Percentiles rank a stretch among this genome's conserved stretches.
phyloP scores from a whole-genome alignment of 2,888 invertebrate species.

The Fissipunctia ypsillon region DNA sequence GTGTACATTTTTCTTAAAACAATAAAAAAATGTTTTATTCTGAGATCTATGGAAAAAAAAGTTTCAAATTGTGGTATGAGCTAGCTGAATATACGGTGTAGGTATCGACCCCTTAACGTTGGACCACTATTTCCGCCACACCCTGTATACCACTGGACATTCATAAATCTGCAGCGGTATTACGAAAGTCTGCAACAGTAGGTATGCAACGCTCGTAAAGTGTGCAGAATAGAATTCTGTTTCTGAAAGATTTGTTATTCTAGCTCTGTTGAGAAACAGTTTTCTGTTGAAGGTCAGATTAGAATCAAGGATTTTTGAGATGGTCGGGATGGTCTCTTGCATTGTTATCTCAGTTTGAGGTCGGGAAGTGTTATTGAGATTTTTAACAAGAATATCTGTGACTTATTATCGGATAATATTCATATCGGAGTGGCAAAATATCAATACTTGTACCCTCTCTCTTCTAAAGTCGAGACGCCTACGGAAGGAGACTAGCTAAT shows the following conservation, averaged over 20 bases:
- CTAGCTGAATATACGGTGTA: no score
- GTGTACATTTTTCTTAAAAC: no score
- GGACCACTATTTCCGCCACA: no score
- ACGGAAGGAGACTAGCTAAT: background rate
- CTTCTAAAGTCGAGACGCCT: background rate
- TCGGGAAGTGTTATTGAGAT: background rate
- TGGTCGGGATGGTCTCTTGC: background rate
- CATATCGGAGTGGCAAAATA: no score
- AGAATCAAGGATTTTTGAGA: slow-evolving; percentile 13
- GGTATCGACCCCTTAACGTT: no score
- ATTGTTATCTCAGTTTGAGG: background rate
- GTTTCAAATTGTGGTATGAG: no score
- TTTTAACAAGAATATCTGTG: background rate
- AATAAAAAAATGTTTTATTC: no score
- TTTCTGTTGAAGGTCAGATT: slow-evolving; percentile 12
- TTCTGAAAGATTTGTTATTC: slow-evolving; percentile 23
- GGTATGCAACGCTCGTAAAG: slow-evolving; percentile 26
- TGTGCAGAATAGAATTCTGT: slow-evolving; percentile 23
- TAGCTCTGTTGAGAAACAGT: background rate
- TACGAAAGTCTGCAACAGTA: slow-evolving; percentile 6
- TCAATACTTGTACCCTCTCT: no score
- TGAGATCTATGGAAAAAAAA: no score
- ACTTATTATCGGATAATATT: no score
- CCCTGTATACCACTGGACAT: slow-evolving; percentile 8
- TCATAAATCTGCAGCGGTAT: slow-evolving; percentile 25